Evolutionary conservation across 1,140 invertebrate genomes (phyloP).

Genomic region (Dreissena rostriformis): DNA sequence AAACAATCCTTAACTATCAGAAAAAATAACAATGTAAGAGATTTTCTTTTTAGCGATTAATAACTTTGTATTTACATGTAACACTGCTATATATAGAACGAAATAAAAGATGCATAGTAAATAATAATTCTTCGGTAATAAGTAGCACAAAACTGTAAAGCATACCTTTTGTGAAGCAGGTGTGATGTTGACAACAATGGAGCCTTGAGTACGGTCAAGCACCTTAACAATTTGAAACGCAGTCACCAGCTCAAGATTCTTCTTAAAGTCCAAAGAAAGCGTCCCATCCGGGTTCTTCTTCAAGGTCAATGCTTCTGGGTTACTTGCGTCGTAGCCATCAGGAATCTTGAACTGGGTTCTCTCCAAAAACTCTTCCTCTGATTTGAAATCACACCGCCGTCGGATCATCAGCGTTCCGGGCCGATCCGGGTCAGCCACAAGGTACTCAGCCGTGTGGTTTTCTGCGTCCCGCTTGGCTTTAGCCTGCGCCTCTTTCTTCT

Average conservation of each 20-base stretch:
- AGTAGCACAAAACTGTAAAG: too few species aligned
- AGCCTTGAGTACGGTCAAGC: not conserved
- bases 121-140: too few species aligned
- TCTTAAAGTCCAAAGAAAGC: not conserved
- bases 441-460: not conserved
- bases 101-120: too few species aligned
- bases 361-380: not conserved
- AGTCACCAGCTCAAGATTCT: not conserved
- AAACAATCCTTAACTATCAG: too few species aligned
- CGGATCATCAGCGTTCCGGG: not conserved
- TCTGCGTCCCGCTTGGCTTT: not conserved
- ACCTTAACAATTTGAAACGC: not conserved
- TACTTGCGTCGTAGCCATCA: not conserved
- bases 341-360: not conserved
- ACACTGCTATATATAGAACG: too few species aligned
- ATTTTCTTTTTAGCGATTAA: too few species aligned
- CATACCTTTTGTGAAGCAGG: not conserved
- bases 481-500: not conserved
- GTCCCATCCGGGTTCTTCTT: not conserved
- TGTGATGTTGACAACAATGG: constrained; percentile 1
- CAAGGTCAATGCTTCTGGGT: not conserved
- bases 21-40: too few species aligned
- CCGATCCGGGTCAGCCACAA: not conserved
- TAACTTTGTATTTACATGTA: too few species aligned
- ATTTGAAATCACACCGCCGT: not conserved